Base-by-base conservation (phyloP, 2,888 invertebrate genomes). In the Dasypolia templi region DNA sequence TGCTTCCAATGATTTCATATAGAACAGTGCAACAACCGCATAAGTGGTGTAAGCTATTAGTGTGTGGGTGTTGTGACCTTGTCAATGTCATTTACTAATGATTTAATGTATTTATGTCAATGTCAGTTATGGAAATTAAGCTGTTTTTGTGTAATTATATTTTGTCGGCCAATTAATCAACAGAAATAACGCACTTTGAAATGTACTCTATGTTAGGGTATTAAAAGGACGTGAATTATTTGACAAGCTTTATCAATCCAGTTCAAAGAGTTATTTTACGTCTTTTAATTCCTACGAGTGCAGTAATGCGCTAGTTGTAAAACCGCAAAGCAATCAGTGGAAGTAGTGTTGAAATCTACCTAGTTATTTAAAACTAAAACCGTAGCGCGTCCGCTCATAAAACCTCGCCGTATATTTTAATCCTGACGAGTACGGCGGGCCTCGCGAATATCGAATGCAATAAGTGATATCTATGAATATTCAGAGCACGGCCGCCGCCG, bases 391-490 rank as follows among this genome's bases (percentile, higher is more conserved):
- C 51, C 53, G 59, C 64, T 49, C 42, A 75, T 75, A 75, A 80
- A 68, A 62, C 4, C 3, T 39, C 3, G 0, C 55, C 55, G 68
- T 69, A 79, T 75, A 79, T 83, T 82, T 83, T 62, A 68, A 82
- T 53, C 17, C 62, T 6, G 66, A 66, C 69, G 66, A 63, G 49
- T 26, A 56, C 64, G 32, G 58, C 55, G 67, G 59, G 61, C 44
- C 65, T 68, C 71, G 61, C 75, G 55, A 75, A 82, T 75, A 84
- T 72, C 63, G 65, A 74, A 77, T 79, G 77, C 86, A 81, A 81
- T 85, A 84, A 77, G 73, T 77, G 79, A 81, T 77, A 75, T 69
- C 72, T 72, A 86, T 88, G 87, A 88, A 89, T 89, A 89, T 89
- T 88, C 87, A 87, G 72, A 19, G 46, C 85, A 83, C 85, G 84